These are phyloP conservation scores for Mechanitis mazaeus DNA, from an alignment of 2,888 invertebrate species.

Conservation along the genomic window DNA sequence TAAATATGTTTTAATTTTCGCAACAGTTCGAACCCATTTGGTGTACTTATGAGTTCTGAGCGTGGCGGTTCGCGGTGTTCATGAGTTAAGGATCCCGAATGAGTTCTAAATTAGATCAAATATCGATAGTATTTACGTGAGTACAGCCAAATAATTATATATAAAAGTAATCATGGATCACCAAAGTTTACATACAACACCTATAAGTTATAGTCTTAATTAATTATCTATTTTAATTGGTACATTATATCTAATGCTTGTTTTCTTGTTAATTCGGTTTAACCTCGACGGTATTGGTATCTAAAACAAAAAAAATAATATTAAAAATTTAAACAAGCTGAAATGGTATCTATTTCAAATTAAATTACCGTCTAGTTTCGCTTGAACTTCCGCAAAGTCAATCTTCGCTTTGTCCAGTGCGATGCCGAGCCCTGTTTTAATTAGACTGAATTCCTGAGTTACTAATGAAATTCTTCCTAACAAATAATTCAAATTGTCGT, in stretches of 20 bases:
- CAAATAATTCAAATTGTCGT: constrained; percentile 88
- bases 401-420: constrained; percentile 83
- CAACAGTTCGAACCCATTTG: too few relatives aligned
- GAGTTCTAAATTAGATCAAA: too few relatives aligned
- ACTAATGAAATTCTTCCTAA: constrained; percentile 87
- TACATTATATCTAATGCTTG: constrained; percentile 36
- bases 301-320: constrained; percentile 41
- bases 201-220: constrained; percentile 9
- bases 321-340: neutral
- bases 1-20: too few relatives aligned
- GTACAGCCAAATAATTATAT: too few relatives aligned
- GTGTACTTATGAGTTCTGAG: too few relatives aligned
- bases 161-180: too few relatives aligned
- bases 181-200: too few relatives aligned
- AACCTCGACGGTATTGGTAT: constrained; percentile 61
- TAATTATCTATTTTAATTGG: constrained; percentile 42
- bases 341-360: neutral
- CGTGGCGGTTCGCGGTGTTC: too few relatives aligned
- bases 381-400: constrained; percentile 79
- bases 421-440: constrained; percentile 84
- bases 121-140: too few relatives aligned
- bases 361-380: constrained; percentile 35
- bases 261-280: constrained; percentile 18
- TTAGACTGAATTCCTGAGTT: constrained; percentile 89
- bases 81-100: too few relatives aligned